Base-by-base conservation (phyloP, 1,140 invertebrate species). In the Tetramorium simillimum region DNA sequence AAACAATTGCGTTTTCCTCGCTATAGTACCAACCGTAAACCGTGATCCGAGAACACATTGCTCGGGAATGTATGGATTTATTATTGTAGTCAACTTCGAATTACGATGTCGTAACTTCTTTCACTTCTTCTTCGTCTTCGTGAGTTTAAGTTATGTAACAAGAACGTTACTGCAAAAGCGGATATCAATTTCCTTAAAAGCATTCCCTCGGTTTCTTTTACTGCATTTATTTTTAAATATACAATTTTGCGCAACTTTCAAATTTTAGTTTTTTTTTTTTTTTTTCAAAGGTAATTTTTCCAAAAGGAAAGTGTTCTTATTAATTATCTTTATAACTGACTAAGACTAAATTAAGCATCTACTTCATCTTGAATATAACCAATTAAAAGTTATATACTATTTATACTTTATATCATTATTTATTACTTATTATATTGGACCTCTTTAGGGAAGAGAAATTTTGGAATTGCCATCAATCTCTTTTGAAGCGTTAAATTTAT, bases 391-490 rank as follows among this genome's bases (percentile, higher is more conserved):
- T 33, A 33, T 46, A 46, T 46, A 1, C 12, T 46, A 46, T 14
- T 0, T 12, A 46, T 46, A 14, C 3, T 46, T 10, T 21, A 9
- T n/a, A 76, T 70, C n/a, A 21, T 16, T 21, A 9, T 33, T 63
- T 37, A 63, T 28, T 28, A 28, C 28, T 28, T 28, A 28, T 33
- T 63, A 63, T 37, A 63, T n/a, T 28, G 14, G 3, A 43, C 21
- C 1, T 43, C n/a, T 12, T n/a, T 40, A 43, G 1, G 12, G 3
- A 6, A 46, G 12, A 53, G 7, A 70, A 21, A 28, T 37, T 46
- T 58, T 62, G 3, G 5, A 21, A 37, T 5, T n/a, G 60, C 14
- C 43, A 88, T 92, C 87, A 80, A 90, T 91, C 87, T 89, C 67
- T 58, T 18, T 33, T 53, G 2, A 37, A 63, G 5, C 28, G 43